Conservation (phyloP, 2,113 vertebrate genomes). For the Muntiacus muntjak region DNA sequence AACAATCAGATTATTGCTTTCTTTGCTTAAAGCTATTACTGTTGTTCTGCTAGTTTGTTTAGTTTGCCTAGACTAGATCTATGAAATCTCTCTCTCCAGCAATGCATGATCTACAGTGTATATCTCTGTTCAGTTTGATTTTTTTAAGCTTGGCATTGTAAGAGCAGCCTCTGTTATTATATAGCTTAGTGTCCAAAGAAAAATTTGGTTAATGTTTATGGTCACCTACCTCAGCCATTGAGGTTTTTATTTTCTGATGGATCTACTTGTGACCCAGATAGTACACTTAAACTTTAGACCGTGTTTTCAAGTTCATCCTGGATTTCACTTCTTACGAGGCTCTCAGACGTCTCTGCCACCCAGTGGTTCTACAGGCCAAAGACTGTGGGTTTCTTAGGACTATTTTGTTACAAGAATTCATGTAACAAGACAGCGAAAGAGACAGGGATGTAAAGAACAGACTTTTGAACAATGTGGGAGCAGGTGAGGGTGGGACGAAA, state of each 20-base stretch:
- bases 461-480: neutral
- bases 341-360: neutral
- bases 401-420: neutral
- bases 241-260: neutral
- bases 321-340: neutral
- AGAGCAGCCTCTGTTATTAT: neutral
- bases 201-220: neutral
- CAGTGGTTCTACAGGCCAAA: neutral
- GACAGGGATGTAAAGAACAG: neutral
- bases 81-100: neutral
- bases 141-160: neutral
- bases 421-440: neutral
- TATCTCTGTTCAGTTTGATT: neutral
- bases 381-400: neutral
- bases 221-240: neutral
- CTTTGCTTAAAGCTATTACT: neutral
- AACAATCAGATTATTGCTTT: neutral
- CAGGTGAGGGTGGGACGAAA: neutral
- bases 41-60: neutral
- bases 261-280: neutral
- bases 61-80: neutral
- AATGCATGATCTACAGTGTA: neutral
- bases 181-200: neutral
- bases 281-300: neutral
- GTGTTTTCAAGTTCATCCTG: neutral